These are phyloP conservation scores for Meloidogyne exigua DNA, from an alignment of 1,140 invertebrate species.

Conservation along the genomic window DNA sequence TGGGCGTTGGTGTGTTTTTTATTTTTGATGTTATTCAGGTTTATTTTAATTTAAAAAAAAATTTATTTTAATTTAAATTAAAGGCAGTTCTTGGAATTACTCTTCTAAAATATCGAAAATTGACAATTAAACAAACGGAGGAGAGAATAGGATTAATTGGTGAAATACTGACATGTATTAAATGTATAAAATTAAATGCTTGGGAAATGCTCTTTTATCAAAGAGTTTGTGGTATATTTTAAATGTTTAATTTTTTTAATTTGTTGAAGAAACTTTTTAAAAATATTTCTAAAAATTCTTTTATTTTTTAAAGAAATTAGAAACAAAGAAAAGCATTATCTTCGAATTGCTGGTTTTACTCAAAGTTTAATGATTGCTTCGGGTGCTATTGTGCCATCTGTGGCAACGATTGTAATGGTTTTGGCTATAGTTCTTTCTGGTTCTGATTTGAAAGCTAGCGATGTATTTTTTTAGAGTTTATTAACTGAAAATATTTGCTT, in stretches of 20 bases:
- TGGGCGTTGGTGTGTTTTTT: constrained; percentile 71
- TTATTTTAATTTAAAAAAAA: neutral
- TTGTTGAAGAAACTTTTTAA: too few relatives aligned
- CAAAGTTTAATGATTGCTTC: constrained; percentile 71
- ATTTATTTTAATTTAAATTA: constrained; percentile 54
- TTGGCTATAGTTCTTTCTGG: constrained; percentile 70
- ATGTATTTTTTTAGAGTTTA: constrained; percentile 66
- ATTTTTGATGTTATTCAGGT: constrained; percentile 73
- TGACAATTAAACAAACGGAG: constrained; percentile 64
- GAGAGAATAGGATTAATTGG: constrained; percentile 67
- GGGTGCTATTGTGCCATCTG: constrained; percentile 69
- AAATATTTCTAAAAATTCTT: neutral
- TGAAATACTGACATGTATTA: constrained; percentile 69
- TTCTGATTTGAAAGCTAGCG: constrained; percentile 69
- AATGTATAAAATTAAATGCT: constrained; percentile 83
- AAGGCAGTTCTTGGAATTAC: constrained; percentile 65
- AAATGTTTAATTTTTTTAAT: constrained; percentile 5
- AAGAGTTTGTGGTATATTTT: constrained; percentile 66
- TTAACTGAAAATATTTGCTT: neutral
- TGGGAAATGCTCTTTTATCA: constrained; percentile 80
- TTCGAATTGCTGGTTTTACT: constrained; percentile 70
- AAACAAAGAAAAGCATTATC: constrained; percentile 67
- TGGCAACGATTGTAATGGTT: constrained; percentile 71
- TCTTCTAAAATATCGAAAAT: constrained; percentile 64
- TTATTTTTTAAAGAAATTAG: constrained; percentile 67